Percentiles rank a stretch among this genome's conserved stretches.
phyloP scores from a whole-genome alignment of 2,113 vertebrate genomes.

The Ictalurus furcatus region DNA sequence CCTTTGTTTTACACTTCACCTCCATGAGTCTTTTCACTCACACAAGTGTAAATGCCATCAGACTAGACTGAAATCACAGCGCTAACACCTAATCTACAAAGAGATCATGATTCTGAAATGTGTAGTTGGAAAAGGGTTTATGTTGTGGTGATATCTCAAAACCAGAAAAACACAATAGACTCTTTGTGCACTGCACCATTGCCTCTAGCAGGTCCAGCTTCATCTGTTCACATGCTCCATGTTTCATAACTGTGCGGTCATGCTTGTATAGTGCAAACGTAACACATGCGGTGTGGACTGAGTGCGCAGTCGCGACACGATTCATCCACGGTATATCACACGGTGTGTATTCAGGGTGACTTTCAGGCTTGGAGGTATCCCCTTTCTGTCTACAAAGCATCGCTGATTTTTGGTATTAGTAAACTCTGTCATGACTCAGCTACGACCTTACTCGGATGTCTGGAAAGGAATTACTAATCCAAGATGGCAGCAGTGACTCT shows the following conservation, averaged over 20 bases:
- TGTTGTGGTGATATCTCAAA: not conserved
- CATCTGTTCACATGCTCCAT: not conserved
- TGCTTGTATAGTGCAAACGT: not conserved
- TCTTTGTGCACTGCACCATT: not conserved
- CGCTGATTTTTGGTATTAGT: not conserved
- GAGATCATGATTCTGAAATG: not conserved
- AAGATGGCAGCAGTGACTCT: not conserved
- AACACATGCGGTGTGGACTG: not conserved
- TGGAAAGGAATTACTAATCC: slow-evolving; percentile 25
- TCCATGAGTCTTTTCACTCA: not conserved
- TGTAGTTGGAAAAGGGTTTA: not conserved
- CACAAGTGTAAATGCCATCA: not conserved
- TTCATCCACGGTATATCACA: not conserved
- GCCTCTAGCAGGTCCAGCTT: not conserved
- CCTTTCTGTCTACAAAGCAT: slow-evolving; percentile 11
- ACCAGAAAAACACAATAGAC: not conserved
- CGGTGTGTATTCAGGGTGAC: not conserved
- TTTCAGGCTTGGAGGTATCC: not conserved
- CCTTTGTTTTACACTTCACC: not conserved
- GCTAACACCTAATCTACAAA: not conserved
- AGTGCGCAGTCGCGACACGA: not conserved
- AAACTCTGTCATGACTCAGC: slow-evolving; percentile 12
- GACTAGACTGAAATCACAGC: not conserved
- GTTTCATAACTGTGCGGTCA: not conserved
- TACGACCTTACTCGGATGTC: slow-evolving; percentile 26